These are phyloP conservation scores for Ameiurus melas DNA, from an alignment of 2,113 vertebrate genomes.

Conservation along the genomic window DNA sequence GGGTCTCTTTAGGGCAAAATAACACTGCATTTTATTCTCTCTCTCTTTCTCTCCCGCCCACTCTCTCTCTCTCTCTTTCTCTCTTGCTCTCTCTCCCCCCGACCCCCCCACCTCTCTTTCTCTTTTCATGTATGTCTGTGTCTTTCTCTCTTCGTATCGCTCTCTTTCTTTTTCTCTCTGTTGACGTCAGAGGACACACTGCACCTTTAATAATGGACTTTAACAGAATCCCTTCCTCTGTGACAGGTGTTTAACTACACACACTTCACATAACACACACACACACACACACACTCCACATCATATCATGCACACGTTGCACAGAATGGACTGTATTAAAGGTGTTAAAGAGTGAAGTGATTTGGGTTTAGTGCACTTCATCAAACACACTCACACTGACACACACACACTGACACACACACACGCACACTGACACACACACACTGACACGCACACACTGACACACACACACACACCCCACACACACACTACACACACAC, in stretches of 20 bases:
- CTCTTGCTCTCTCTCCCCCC: slow-evolving; percentile 8
- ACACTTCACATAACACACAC: neutral
- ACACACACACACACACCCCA: neutral
- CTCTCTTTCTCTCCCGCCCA: slow-evolving; percentile 7
- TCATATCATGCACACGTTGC: neutral
- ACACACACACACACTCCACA: neutral
- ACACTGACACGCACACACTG: too few relatives aligned
- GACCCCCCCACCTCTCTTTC: neutral
- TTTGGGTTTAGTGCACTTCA: neutral
- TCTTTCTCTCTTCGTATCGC: neutral
- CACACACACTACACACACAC: too few relatives aligned
- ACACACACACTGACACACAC: neutral
- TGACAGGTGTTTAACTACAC: slow-evolving; percentile 7
- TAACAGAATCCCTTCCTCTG: neutral
- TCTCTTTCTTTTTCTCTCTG: slow-evolving; percentile 26
- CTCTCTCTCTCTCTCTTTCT: slow-evolving; percentile 34
- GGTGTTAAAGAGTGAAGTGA: neutral
- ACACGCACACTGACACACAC: too few relatives aligned
- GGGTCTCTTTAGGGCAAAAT: too few relatives aligned
- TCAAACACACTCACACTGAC: neutral
- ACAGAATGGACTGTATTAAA: neutral
- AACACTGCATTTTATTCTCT: too few relatives aligned
- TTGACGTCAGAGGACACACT: neutral
- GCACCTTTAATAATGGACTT: neutral
- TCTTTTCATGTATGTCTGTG: neutral